Percentiles rank a stretch among this genome's conserved stretches.
phyloP scores from a whole-genome alignment of 2,888 invertebrate species.

The Meteorus cinctellus region DNA sequence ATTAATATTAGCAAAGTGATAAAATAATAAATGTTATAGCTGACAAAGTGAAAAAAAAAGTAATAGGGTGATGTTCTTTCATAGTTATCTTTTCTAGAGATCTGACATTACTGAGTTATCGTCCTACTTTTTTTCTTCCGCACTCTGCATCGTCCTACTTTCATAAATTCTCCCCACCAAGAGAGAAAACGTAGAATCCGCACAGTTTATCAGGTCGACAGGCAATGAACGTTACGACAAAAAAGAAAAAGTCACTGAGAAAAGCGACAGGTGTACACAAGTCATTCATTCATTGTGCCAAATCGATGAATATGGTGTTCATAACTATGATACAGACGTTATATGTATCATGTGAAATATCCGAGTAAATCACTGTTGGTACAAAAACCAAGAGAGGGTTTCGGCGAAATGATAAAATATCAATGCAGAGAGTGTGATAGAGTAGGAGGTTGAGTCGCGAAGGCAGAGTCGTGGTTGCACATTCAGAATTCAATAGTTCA shows the following conservation, averaged over 20 bases:
- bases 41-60: background rate
- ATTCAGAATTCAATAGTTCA: constrained; percentile 16
- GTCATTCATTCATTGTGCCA: constrained; percentile 30
- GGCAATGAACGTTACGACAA: background rate
- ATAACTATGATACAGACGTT: background rate
- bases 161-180: constrained; percentile 40
- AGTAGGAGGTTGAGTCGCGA: constrained; percentile 44
- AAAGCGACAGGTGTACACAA: constrained; percentile 22
- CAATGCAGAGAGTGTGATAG: constrained; percentile 9
- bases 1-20: background rate
- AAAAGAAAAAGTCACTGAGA: background rate
- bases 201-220: constrained; percentile 26
- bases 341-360: background rate
- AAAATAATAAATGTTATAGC: background rate
- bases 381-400: background rate
- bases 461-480: constrained; percentile 20
- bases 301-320: constrained; percentile 26
- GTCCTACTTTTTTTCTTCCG: constrained; percentile 39
- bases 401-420: background rate
- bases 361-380: background rate
- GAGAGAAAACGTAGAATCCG: constrained; percentile 23
- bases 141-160: constrained; percentile 49
- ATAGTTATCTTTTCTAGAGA: background rate
- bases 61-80: background rate
- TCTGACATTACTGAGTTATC: background rate